Percentiles rank a stretch among this genome's conserved stretches.
Conservation (phyloP, 2,888 invertebrate species). For the Cheilosia variabilis region DNA sequence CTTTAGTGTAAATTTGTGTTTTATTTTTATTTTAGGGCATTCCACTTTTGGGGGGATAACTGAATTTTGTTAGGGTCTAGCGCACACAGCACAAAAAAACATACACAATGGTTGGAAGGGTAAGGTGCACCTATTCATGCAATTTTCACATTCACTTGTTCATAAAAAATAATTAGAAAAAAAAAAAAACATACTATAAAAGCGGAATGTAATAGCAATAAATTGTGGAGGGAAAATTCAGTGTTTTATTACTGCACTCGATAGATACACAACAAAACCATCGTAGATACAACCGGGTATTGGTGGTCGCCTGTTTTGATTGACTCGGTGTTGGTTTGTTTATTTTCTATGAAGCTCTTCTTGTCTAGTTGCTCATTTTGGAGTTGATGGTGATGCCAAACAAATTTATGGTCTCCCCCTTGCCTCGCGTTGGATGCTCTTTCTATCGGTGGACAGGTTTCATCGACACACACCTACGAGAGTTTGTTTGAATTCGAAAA, state of each 20-base stretch:
- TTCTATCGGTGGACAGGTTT: conserved; percentile 47
- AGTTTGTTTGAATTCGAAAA: conserved; percentile 38
- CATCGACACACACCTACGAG: conserved; percentile 48
- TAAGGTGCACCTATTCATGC: background rate
- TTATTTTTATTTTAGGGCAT: conserved; percentile 9
- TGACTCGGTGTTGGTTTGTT: conserved; percentile 63
- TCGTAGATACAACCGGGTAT: conserved; percentile 49
- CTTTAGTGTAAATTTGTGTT: conserved; percentile 36
- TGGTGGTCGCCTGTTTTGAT: conserved; percentile 42
- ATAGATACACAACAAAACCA: conserved; percentile 42
- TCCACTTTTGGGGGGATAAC: conserved; percentile 1
- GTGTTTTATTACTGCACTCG: conserved; percentile 43
- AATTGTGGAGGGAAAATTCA: conserved; percentile 30
- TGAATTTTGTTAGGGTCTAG: conserved; percentile 38
- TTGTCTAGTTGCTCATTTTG: conserved; percentile 18
- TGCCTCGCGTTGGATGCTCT: conserved; percentile 50
- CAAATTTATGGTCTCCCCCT: conserved; percentile 56
- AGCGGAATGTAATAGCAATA: conserved; percentile 8
- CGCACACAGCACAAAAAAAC: conserved; percentile 3
- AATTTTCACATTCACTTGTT: conserved; percentile 21
- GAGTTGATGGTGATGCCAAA: background rate
- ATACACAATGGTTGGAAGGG: conserved; percentile 13
- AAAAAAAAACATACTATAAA: background rate
- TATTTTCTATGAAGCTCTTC: conserved; percentile 62
- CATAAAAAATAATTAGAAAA: background rate